Conservation (phyloP, 2,113 vertebrate genomes). For the Tenebrosternarchus preto region DNA sequence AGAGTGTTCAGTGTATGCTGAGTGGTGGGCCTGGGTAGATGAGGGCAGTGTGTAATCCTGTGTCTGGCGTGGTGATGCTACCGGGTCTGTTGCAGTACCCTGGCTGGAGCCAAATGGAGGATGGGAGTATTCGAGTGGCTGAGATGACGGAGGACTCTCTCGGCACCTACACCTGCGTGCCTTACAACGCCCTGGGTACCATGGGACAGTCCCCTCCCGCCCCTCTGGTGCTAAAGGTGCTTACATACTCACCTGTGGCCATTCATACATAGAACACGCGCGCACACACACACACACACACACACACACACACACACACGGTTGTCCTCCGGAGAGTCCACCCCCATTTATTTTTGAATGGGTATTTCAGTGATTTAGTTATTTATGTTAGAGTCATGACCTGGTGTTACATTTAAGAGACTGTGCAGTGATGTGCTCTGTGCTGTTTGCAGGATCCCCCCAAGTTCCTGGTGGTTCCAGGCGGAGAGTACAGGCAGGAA, state of each 20-base stretch:
- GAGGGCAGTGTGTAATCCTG: not conserved
- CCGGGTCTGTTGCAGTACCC: constrained; percentile 75
- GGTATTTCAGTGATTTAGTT: too few species aligned
- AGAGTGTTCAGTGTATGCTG: not conserved
- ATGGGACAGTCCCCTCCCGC: constrained; percentile 97
- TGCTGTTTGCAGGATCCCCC: constrained; percentile 85
- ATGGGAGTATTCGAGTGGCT: constrained; percentile 93
- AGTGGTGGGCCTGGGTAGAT: too few species aligned
- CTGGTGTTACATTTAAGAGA: not conserved
- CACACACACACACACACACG: too few species aligned
- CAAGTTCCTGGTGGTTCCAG: constrained; percentile 99
- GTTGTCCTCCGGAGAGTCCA: too few species aligned
- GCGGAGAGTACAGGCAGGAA: constrained; percentile 99
- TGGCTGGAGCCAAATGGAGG: constrained; percentile 94
- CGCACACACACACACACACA: too few species aligned
- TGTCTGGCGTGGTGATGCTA: not conserved
- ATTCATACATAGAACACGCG: not conserved
- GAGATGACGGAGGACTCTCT: constrained; percentile 98
- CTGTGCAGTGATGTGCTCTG: not conserved
- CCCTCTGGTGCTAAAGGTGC: constrained; percentile 98
- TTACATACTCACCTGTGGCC: not conserved
- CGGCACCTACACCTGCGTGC: constrained; percentile 99
- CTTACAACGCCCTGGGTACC: constrained; percentile 98
- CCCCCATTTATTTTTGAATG: too few species aligned
- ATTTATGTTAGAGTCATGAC: not conserved